phyloP scores from a whole-genome alignment of 2,888 invertebrate genomes.

The Leucoptera coffeella region DNA sequence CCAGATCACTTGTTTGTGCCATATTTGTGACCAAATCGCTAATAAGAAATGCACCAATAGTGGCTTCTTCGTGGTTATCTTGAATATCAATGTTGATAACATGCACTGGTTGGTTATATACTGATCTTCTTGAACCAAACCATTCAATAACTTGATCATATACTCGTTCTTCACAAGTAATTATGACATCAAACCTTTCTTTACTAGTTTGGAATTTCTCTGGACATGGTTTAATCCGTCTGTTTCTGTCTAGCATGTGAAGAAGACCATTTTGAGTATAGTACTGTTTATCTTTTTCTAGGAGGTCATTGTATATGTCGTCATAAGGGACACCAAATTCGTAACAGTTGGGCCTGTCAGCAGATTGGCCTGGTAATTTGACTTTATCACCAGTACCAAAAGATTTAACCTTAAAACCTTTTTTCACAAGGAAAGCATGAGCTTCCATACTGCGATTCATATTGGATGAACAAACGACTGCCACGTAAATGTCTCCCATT shows the following conservation, averaged over 20 bases:
- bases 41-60: conserved; percentile 96
- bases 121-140: conserved; percentile 75
- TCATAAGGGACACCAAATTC: conserved; percentile 96
- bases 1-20: conserved; percentile 84
- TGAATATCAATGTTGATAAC: conserved; percentile 98
- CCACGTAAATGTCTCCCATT: conserved; percentile 59
- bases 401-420: conserved; percentile 92
- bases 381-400: conserved; percentile 94
- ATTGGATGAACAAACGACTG: conserved; percentile 97
- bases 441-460: conserved; percentile 99
- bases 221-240: conserved; percentile 88
- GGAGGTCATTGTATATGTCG: conserved; percentile 89
- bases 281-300: conserved; percentile 83
- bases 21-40: conserved; percentile 91
- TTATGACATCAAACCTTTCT: conserved; percentile 91
- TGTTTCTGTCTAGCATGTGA: conserved; percentile 96
- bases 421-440: conserved; percentile 94
- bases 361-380: conserved; percentile 91
- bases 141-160: conserved; percentile 97
- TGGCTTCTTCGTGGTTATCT: conserved; percentile 99
- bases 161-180: conserved; percentile 96
- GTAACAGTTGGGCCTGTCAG: conserved; percentile 93
- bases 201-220: conserved; percentile 88
- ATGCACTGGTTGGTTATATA: conserved; percentile 85
- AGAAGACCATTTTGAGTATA: conserved; percentile 98